Conservation (phyloP, 2,797 vertebrate species). For the Florisuga fusca region DNA sequence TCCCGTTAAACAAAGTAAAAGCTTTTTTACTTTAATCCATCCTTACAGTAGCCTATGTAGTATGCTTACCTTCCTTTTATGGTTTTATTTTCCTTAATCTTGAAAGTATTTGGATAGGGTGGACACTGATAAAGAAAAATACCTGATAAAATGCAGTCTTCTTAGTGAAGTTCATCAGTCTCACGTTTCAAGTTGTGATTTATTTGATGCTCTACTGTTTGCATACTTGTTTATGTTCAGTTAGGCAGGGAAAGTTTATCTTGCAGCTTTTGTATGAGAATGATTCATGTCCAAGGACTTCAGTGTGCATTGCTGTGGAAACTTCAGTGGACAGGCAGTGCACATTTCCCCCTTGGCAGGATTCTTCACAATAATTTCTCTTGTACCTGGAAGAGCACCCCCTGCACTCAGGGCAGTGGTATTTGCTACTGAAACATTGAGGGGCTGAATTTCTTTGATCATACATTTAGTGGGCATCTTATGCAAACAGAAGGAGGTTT, state of each 20-base stretch:
- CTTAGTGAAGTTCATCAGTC: neutral
- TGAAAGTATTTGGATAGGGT: neutral
- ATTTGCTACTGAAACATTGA: neutral
- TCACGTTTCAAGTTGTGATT: neutral
- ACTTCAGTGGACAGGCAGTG: neutral
- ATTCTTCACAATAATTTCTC: neutral
- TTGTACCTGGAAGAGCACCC: neutral
- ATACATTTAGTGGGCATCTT: neutral
- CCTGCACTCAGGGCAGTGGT: neutral
- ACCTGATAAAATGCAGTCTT: neutral
- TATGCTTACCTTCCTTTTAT: neutral
- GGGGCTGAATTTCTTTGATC: neutral
- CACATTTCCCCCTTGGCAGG: neutral
- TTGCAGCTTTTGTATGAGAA: neutral
- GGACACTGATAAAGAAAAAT: neutral
- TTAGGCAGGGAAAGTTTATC: neutral
- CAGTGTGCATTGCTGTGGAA: neutral
- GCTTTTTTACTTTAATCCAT: neutral
- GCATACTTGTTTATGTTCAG: neutral
- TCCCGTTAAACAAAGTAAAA: neutral
- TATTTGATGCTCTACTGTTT: neutral
- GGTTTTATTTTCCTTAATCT: neutral
- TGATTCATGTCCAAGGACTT: neutral
- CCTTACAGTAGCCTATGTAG: neutral
- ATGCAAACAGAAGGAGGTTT: neutral